Base-by-base conservation (phyloP, 2,113 vertebrate species). In the Barnardius zonarius region DNA sequence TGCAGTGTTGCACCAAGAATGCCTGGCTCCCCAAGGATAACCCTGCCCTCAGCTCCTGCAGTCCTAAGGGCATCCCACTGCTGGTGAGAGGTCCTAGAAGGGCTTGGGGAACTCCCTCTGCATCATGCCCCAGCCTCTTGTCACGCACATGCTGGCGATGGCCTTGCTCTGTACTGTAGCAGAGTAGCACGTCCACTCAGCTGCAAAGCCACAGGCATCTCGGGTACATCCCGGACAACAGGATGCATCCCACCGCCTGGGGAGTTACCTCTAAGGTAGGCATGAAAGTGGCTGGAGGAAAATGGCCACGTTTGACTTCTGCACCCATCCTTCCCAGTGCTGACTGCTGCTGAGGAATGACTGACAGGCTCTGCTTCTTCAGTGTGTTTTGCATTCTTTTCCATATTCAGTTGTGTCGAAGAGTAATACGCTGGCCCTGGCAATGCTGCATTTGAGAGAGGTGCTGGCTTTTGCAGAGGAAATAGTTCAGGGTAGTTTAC, bases 331-430 rank as follows among this genome's bases (percentile, higher is more conserved):
- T 76, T 81, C 67, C 52, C 5, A 2, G 59, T 4, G 51, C 69
- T 83, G 66, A 78, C 83, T 95, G 73, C 70, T 0, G 0, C 44
- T 3, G 5, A 35, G 69, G 62, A 44, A 62, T 87, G 90, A 95
- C 55, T 55, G 86, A 48, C 83, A 82, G 69, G 62, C 33, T 76
- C 80, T 86, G 83, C 51, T 81, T 92, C 94, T 88, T 59, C 70
- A 37, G 70, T 1, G 12, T 63, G 75, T 74, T 95, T 92, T 92
- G 80, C 79, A 94, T 92, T 75, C 77, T 84, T 88, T 90, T 94
- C 80, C 88, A 82, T 96, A 96, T 94, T 96, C 91, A 75, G 57
- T 64, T 82, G 52, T 86, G 86, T 95, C 62, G 46, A 86, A 93
- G 84, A 93, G n/a, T 43, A 90, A 82, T 75, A 55, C 5, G 0